Evolutionary conservation across 2,888 invertebrate species (phyloP).

Genomic region (Cataglyphis rosenhaueri): DNA sequence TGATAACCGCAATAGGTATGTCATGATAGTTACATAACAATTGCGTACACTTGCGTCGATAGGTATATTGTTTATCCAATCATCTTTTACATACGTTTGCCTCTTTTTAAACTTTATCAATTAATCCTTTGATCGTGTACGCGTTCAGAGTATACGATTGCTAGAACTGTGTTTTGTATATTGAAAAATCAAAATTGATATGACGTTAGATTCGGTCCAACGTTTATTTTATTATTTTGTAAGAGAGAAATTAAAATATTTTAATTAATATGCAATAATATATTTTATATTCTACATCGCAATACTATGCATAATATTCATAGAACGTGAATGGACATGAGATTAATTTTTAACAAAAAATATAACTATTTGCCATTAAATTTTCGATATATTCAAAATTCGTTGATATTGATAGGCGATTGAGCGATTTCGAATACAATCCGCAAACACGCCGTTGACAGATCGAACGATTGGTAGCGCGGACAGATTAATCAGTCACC

Average conservation of each 20-base stretch:
- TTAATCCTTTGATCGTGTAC: background rate
- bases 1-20: conserved; percentile 14
- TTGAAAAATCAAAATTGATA: background rate
- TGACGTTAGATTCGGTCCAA: background rate
- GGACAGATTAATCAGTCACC: conserved; percentile 53
- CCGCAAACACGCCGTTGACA: background rate
- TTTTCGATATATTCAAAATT: conserved; percentile 14
- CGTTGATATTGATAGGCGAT: conserved; percentile 8
- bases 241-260: background rate
- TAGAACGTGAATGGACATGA: background rate
- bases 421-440: conserved; percentile 36
- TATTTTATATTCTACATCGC: background rate
- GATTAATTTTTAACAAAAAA: conserved; percentile 12
- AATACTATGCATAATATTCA: background rate
- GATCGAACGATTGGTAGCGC: conserved; percentile 29
- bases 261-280: background rate
- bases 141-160: background rate
- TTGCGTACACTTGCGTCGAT: conserved; percentile 5
- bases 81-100: background rate
- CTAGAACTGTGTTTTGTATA: background rate
- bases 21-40: conserved; percentile 29
- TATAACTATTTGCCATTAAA: conserved; percentile 15
- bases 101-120: background rate
- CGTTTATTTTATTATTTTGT: background rate
- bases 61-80: conserved; percentile 20